These are phyloP conservation scores for Pitangus sulphuratus DNA, from an alignment of 2,797 vertebrate species.

Conservation along the genomic window DNA sequence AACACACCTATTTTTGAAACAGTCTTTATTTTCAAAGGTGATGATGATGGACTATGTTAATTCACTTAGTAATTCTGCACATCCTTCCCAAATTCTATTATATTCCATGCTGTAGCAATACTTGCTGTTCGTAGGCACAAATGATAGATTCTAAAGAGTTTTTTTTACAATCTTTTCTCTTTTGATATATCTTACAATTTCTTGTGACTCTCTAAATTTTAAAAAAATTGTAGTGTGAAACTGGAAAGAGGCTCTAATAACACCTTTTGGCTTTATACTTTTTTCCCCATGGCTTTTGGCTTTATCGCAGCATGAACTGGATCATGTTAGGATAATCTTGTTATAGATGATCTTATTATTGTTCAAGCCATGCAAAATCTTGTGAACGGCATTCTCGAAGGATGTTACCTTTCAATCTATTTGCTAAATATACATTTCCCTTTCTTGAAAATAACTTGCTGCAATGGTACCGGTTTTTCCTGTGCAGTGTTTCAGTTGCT, in stretches of 20 bases:
- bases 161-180: not conserved
- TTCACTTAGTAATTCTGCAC: not conserved
- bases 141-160: not conserved
- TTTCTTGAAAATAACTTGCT: conserved; percentile 1
- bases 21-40: not conserved
- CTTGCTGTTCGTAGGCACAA: not conserved
- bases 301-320: not conserved
- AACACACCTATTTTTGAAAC: not conserved
- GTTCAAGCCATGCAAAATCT: not conserved
- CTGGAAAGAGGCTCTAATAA: not conserved
- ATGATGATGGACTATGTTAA: not conserved
- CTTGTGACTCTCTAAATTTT: not conserved
- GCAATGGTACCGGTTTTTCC: not conserved
- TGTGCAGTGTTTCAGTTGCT: not conserved
- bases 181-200: not conserved
- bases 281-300: not conserved
- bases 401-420: not conserved
- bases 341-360: not conserved
- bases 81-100: not conserved
- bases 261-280: not conserved
- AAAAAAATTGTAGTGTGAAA: not conserved
- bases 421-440: not conserved
- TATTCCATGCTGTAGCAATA: not conserved
- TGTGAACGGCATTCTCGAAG: not conserved
- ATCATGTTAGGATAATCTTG: conserved; percentile 16